Evolutionary conservation across 1,140 invertebrate genomes (phyloP), one percentile per base, ranked within the genome.

Genomic region (Hylaeus anthracinus): DNA sequence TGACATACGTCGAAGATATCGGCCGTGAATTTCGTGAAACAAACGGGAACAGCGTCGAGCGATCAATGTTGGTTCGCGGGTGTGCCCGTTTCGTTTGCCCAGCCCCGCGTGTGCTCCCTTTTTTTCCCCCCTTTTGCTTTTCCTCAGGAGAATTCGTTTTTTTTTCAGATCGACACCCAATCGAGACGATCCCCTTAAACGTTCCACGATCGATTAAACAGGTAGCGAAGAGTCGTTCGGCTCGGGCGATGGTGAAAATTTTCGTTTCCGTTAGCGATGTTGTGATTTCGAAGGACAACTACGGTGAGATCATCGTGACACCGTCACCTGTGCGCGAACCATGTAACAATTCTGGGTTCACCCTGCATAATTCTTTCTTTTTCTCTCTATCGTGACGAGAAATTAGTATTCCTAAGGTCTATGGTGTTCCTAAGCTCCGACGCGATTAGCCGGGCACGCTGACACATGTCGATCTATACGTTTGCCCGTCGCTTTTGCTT

Each of bases 31-130:
- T 6, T 26, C 45, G 41, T 61, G 58, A 69, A 61, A 63, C 58
- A 72, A 75, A 48, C 53, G 41, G 51, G 58, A 66, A 78, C 78
- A 87, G 81, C 82, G 73, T 72, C 76, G 71, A 26, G 76, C 90
- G 90, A 90, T 90, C 90, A 88, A 91, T 91, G 89, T 79, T 86
- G 64, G 71, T 82, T 79, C 61, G 80, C 90, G 90, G 90, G 90
- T 91, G 90, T 91, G 90, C 84, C 90, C 89, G 83, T 82, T 26
- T 87, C 89, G 83, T 82, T 86, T 72, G 82, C 82, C 83, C 72
- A 81, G 71, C 60, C 76, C 79, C 45, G 63, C 60, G 72, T 74
- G 72, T 75, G 78, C 74, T 67, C 64, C 72, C 71, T 61, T 75
- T 79, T 67, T 67, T 53, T 51, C 63, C 63, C 72, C 39, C 45